phyloP scores from a whole-genome alignment of 2,797 vertebrate genomes.

The Poecilia picta region DNA sequence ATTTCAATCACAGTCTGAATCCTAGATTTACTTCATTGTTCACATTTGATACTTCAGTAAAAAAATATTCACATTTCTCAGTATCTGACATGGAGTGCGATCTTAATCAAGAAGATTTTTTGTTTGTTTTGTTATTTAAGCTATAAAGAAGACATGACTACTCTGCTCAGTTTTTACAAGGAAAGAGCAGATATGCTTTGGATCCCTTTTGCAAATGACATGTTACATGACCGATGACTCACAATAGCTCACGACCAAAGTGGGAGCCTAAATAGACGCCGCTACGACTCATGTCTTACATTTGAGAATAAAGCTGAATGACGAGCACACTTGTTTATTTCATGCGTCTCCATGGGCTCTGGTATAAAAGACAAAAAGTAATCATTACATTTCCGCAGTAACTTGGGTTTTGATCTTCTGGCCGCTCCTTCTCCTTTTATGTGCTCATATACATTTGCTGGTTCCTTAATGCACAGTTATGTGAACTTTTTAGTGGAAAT shows the following conservation, averaged over 20 bases:
- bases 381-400: not conserved
- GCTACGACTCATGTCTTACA: not conserved
- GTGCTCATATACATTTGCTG: constrained; percentile 42
- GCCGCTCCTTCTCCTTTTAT: constrained; percentile 39
- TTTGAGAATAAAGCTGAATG: not conserved
- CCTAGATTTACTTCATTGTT: not conserved
- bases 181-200: no score
- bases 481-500: constrained; percentile 52
- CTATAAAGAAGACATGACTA: no score
- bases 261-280: not conserved
- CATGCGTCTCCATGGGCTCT: not conserved
- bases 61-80: not conserved
- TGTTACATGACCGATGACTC: not conserved
- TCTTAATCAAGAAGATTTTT: no score
- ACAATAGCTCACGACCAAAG: not conserved
- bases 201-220: no score
- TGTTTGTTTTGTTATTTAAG: no score
- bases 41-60: not conserved
- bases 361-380: not conserved
- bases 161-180: no score
- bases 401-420: constrained; percentile 49
- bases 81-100: no score
- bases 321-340: no score
- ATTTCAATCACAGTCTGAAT: not conserved
- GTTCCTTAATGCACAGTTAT: constrained; percentile 39